These are phyloP conservation scores for Caenorhabditis remanei DNA, from an alignment of 1,140 invertebrate genomes.

Conservation along the genomic window DNA sequence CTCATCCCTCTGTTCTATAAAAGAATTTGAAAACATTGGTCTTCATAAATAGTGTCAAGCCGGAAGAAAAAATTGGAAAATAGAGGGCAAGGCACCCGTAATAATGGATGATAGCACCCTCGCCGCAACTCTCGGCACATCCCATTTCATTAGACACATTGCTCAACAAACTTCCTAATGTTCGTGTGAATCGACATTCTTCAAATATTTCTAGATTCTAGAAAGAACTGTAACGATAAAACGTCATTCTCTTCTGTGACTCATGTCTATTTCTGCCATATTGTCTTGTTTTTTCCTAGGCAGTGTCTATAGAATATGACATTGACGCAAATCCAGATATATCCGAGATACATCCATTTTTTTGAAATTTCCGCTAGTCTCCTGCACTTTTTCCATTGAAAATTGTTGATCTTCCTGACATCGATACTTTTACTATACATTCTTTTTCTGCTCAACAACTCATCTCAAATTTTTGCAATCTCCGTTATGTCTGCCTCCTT, in stretches of 20 bases:
- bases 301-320: too few species aligned
- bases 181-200: not conserved
- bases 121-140: not conserved
- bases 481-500: not conserved
- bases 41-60: constrained; percentile 7
- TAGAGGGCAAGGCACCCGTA: not conserved
- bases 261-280: too few species aligned
- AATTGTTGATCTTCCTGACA: constrained; percentile 13
- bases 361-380: not conserved
- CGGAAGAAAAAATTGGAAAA: constrained; percentile 12
- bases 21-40: not conserved
- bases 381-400: not conserved
- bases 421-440: constrained; percentile 44
- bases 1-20: not conserved
- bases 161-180: not conserved
- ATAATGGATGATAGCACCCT: constrained; percentile 28
- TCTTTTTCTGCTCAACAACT: constrained; percentile 31
- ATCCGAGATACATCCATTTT: not conserved
- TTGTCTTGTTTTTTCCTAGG: too few species aligned
- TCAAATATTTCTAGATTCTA: not conserved
- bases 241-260: too few species aligned
- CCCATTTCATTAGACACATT: constrained; percentile 13
- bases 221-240: too few species aligned
- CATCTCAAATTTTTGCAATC: not conserved
- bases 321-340: too few species aligned